These are phyloP conservation scores for Lasioglossum albipes DNA, from an alignment of 1,140 invertebrate genomes.

Conservation along the genomic window DNA sequence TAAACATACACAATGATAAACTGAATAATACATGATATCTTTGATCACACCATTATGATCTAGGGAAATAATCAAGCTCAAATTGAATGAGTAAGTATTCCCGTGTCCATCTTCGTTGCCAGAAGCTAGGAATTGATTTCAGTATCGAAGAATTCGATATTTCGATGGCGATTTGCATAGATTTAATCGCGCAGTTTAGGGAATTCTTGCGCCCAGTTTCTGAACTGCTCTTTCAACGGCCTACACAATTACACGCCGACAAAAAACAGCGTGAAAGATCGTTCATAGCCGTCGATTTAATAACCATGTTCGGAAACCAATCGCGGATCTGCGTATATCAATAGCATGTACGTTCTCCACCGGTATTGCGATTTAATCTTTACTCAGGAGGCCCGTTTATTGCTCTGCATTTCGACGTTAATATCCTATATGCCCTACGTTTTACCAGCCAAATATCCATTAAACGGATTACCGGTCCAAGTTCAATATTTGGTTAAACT, in stretches of 20 bases:
- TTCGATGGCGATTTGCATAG: not conserved
- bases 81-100: too few species aligned
- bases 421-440: constrained; percentile 42
- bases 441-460: constrained; percentile 60
- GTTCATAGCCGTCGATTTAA: constrained; percentile 20
- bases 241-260: constrained; percentile 14
- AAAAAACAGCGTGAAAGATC: constrained; percentile 11
- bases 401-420: constrained; percentile 39
- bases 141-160: not conserved
- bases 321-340: constrained; percentile 28
- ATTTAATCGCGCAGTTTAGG: not conserved
- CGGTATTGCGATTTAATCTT: constrained; percentile 44
- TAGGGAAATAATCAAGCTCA: too few species aligned
- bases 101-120: too few species aligned
- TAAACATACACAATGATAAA: too few species aligned
- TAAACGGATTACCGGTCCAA: constrained; percentile 52
- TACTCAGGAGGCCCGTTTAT: constrained; percentile 48
- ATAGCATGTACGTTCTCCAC: constrained; percentile 27
- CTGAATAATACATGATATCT: too few species aligned
- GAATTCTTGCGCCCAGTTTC: not conserved
- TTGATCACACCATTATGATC: too few species aligned
- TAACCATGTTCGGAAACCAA: constrained; percentile 19
- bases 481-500: constrained; percentile 60
- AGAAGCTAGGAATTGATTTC: not conserved
- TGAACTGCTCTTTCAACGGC: not conserved